Conservation (phyloP, 2,113 vertebrate species). For the Pelusios castaneus region DNA sequence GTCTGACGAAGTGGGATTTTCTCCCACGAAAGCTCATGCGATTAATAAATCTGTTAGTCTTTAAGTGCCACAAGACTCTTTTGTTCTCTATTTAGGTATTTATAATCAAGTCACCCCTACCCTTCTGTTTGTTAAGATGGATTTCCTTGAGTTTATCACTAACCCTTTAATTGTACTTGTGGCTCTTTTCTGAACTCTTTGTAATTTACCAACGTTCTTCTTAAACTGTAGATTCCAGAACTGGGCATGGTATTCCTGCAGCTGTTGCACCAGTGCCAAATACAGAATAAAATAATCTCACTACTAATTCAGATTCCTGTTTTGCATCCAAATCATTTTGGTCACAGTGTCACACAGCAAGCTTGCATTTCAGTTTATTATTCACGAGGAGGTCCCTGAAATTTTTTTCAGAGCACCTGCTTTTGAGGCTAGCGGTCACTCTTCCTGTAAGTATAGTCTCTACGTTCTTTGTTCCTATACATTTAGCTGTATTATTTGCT, state of each 20-base stretch:
- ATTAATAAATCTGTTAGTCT: too few relatives aligned
- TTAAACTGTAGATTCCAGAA: background rate
- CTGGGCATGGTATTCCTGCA: background rate
- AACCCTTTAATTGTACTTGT: background rate
- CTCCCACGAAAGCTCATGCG: too few relatives aligned
- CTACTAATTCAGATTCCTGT: background rate
- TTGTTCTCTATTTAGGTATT: too few relatives aligned
- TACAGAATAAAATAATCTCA: background rate
- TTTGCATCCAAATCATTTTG: background rate
- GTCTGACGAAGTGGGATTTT: too few relatives aligned
- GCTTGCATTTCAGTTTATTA: background rate
- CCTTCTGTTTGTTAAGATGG: too few relatives aligned
- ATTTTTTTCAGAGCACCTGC: background rate
- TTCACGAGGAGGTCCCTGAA: background rate
- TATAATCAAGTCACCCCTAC: too few relatives aligned
- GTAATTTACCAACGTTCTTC: background rate
- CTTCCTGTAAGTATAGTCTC: too few relatives aligned
- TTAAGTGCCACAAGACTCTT: too few relatives aligned
- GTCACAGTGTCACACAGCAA: background rate
- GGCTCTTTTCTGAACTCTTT: background rate
- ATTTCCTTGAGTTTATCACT: too few relatives aligned
- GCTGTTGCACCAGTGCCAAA: background rate
- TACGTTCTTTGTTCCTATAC: too few relatives aligned
- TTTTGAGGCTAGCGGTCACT: background rate
- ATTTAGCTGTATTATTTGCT: too few relatives aligned